A percentile compares a stretch with the other conserved stretches of the same genome.
These are phyloP conservation scores for Ridgeia piscesae DNA, from an alignment of 1,140 invertebrate species.

Conservation along the genomic window DNA sequence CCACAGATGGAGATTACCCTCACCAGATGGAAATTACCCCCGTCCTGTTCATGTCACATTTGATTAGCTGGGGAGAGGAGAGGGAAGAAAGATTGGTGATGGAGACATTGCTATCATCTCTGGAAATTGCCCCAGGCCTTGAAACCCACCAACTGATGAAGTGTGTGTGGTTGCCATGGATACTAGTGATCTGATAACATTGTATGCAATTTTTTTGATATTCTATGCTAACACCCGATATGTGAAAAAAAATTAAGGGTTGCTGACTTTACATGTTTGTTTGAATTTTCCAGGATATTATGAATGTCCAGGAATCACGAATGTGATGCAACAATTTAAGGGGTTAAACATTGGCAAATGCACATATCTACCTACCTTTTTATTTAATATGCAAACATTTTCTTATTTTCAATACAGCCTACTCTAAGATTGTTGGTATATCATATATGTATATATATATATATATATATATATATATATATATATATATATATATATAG, in stretches of 20 bases:
- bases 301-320: too few relatives aligned
- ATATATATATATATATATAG: too few relatives aligned
- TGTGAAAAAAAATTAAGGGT: background rate
- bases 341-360: too few relatives aligned
- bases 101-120: background rate
- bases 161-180: background rate
- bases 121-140: background rate
- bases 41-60: background rate
- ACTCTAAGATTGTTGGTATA: too few relatives aligned
- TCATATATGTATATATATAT: too few relatives aligned
- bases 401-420: too few relatives aligned
- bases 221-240: background rate
- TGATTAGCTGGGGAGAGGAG: background rate
- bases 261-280: too few relatives aligned
- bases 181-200: background rate
- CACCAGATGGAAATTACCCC: background rate
- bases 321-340: too few relatives aligned
- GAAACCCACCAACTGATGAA: background rate
- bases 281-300: too few relatives aligned
- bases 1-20: background rate
- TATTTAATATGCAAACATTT: too few relatives aligned
- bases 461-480: too few relatives aligned
- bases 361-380: too few relatives aligned
- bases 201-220: background rate
- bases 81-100: background rate